phyloP scores from a whole-genome alignment of 2,888 invertebrate species.

The Mythimna vitellina region DNA sequence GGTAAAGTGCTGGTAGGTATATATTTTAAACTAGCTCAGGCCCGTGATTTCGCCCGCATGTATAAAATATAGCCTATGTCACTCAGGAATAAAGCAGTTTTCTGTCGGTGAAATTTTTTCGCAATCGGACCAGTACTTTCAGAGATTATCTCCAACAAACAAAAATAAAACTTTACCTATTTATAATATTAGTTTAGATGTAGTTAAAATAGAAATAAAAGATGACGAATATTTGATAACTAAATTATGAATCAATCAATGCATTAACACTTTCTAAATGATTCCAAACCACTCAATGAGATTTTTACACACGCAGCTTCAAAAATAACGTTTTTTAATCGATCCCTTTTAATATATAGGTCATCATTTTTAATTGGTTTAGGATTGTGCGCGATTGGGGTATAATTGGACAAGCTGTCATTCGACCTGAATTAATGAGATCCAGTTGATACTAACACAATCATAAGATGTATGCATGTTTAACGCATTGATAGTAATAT shows the following conservation, averaged over 20 bases:
- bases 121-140: too few species aligned
- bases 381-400: constrained; percentile 63
- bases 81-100: too few species aligned
- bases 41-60: too few species aligned
- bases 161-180: too few species aligned
- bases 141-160: too few species aligned
- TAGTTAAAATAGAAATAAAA: too few species aligned
- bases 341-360: constrained; percentile 37
- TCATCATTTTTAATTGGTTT: constrained; percentile 69
- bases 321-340: background rate
- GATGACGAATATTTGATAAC: too few species aligned
- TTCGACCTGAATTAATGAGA: constrained; percentile 67
- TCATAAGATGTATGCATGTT: constrained; percentile 18
- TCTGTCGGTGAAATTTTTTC: too few species aligned
- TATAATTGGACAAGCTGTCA: constrained; percentile 74
- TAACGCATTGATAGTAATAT: constrained; percentile 6
- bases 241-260: background rate
- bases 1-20: too few species aligned
- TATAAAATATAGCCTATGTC: too few species aligned
- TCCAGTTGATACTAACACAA: constrained; percentile 52
- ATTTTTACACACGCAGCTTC: background rate
- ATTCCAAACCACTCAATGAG: background rate
- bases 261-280: background rate
- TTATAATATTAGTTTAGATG: too few species aligned
- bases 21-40: too few species aligned